Conservation (phyloP, 2,797 vertebrate species). For the Poecilia picta region DNA sequence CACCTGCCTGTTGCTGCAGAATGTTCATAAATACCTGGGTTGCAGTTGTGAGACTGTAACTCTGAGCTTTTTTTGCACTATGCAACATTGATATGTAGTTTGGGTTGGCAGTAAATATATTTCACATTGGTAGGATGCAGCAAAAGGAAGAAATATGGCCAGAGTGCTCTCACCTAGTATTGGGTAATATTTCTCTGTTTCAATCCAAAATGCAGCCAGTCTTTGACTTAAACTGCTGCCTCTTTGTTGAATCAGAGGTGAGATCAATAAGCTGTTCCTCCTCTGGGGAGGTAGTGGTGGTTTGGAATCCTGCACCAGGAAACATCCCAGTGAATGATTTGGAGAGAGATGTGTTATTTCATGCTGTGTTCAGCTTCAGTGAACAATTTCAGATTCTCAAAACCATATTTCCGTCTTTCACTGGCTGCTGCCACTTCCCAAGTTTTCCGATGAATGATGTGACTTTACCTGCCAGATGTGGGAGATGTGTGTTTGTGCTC, state of each 20-base stretch:
- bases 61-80: not conserved
- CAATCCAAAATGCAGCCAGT: not conserved
- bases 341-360: not conserved
- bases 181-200: not conserved
- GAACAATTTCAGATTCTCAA: slow-evolving; percentile 15
- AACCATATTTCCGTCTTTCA: slow-evolving; percentile 20
- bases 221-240: not conserved
- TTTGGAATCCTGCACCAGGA: not conserved
- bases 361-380: slow-evolving; percentile 25
- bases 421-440: slow-evolving; percentile 5
- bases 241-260: not conserved
- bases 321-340: not conserved
- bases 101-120: not conserved
- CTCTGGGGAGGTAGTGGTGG: not conserved
- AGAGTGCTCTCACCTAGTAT: not conserved
- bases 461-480: slow-evolving; percentile 27
- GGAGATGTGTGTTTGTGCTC: not conserved
- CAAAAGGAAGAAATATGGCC: not conserved
- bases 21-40: not conserved
- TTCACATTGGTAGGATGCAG: not conserved
- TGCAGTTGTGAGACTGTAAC: not conserved
- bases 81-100: not conserved
- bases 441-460: slow-evolving; percentile 18
- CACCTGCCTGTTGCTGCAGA: not conserved
- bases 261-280: not conserved